phyloP scores from a whole-genome alignment of 2,888 invertebrate genomes.

The Eueremaeus valkanovi region DNA sequence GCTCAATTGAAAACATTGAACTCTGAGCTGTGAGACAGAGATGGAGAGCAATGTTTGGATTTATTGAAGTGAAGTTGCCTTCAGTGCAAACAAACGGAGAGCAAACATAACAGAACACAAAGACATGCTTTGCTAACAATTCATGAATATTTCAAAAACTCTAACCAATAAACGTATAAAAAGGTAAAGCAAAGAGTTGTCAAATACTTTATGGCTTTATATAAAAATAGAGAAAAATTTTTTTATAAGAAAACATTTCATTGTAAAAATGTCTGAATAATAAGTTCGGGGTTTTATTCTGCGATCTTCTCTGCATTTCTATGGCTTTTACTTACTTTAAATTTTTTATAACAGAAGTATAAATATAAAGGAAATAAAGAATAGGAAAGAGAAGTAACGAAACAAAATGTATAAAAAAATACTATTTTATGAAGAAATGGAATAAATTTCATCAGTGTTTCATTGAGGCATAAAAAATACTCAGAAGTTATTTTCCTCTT shows the following conservation, averaged over 20 bases:
- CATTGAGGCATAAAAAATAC: neutral
- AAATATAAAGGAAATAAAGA: too few species aligned
- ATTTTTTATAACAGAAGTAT: slow-evolving; percentile 1
- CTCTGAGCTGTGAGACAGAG: neutral
- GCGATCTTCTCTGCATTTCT: neutral
- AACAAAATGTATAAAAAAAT: slow-evolving; percentile 6
- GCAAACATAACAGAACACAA: neutral
- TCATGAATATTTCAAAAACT: slow-evolving; percentile 23
- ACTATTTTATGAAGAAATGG: neutral
- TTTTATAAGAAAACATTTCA: neutral
- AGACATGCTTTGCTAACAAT: neutral
- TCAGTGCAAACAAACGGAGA: neutral
- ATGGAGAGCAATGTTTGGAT: too few species aligned
- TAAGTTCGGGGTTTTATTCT: neutral
- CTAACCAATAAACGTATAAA: slow-evolving; percentile 11
- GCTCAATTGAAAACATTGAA: too few species aligned
- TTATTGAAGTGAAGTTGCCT: too few species aligned
- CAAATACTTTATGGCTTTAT: slow-evolving; percentile 7
- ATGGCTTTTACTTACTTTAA: neutral
- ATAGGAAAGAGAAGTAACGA: neutral
- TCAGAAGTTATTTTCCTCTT: neutral
- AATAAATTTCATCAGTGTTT: slow-evolving; percentile 15
- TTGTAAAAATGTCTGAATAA: neutral
- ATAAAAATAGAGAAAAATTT: neutral
- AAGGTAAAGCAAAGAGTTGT: slow-evolving; percentile 4